phyloP scores from a whole-genome alignment of 2,888 invertebrate genomes.

The Caenorhabditis sp. region DNA sequence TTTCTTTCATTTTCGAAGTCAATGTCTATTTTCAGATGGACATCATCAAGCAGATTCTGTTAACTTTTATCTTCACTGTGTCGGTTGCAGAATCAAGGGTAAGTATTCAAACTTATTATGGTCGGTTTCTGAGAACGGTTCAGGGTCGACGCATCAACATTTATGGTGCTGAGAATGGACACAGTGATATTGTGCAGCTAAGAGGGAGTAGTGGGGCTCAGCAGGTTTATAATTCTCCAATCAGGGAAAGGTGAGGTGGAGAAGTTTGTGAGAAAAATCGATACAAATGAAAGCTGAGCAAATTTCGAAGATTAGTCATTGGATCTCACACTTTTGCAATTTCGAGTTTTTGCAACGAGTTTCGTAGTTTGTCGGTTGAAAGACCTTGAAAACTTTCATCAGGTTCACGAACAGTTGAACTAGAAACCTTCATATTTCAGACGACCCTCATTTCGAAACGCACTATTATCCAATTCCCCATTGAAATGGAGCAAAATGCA shows the following conservation, averaged over 20 bases:
- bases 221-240: constrained; percentile 19
- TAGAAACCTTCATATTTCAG: constrained; percentile 25
- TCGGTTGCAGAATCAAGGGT: constrained; percentile 28
- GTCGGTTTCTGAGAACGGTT: not conserved
- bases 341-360: too few species aligned
- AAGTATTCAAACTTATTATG: not conserved
- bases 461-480: constrained; percentile 68
- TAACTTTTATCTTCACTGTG: constrained; percentile 6
- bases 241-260: constrained; percentile 10
- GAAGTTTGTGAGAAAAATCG: not conserved
- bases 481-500: constrained; percentile 72
- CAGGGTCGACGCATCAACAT: constrained; percentile 76
- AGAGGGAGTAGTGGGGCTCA: not conserved
- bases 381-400: too few species aligned
- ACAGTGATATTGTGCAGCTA: constrained; percentile 76
- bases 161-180: constrained; percentile 71
- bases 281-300: constrained; percentile 6
- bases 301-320: not conserved
- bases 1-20: not conserved
- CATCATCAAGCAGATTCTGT: constrained; percentile 45
- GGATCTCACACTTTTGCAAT: not conserved
- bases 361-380: too few species aligned
- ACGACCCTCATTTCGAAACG: constrained; percentile 54
- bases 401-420: too few species aligned
- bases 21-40: constrained; percentile 22